Conservation (phyloP, 2,113 vertebrate species). For the Rhegmatorhina hoffmannsi region DNA sequence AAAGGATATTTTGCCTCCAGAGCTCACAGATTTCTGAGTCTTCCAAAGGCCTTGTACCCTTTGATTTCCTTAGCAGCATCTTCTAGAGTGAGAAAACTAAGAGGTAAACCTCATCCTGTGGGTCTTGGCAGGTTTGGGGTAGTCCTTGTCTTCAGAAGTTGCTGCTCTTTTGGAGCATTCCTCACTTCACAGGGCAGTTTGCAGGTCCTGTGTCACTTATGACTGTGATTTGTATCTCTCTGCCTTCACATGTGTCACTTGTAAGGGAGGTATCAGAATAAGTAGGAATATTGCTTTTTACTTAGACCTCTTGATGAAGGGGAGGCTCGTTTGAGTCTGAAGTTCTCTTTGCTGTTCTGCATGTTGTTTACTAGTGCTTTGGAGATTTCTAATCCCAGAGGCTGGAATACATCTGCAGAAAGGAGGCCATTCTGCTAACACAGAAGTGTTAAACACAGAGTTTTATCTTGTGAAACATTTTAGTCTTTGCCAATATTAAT, state of each 20-base stretch:
- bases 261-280: neutral
- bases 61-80: neutral
- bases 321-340: neutral
- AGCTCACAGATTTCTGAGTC: neutral
- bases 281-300: neutral
- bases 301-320: neutral
- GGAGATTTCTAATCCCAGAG: neutral
- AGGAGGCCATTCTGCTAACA: neutral
- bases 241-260: neutral
- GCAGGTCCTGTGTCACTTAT: neutral
- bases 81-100: neutral
- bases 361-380: neutral
- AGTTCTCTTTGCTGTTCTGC: neutral
- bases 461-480: neutral
- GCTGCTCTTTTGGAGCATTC: neutral
- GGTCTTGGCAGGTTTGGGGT: neutral
- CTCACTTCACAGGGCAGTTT: neutral
- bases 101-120: neutral
- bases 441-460: neutral
- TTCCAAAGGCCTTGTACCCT: neutral
- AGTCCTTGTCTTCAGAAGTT: neutral
- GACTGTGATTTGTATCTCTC: neutral
- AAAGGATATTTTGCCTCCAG: neutral
- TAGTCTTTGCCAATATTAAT: neutral
- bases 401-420: neutral